These are phyloP conservation scores for Gouania willdenowi DNA, from an alignment of 2,797 vertebrate genomes.

Conservation along the genomic window DNA sequence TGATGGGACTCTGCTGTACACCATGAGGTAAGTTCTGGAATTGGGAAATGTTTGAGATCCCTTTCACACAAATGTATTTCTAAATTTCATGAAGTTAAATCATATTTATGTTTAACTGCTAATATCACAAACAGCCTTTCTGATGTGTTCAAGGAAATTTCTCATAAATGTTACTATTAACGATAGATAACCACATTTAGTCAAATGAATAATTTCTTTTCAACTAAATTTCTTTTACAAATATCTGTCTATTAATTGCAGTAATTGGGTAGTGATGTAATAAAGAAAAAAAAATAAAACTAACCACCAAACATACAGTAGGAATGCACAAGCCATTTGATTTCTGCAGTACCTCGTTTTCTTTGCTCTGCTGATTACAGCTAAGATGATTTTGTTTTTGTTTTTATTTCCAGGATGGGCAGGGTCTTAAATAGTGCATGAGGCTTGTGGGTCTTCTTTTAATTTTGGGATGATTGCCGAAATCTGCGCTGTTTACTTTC, in stretches of 20 bases:
- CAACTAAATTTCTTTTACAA: too few relatives aligned
- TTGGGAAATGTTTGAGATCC: too few relatives aligned
- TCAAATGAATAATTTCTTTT: too few relatives aligned
- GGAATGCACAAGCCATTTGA: background rate
- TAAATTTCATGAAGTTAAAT: background rate
- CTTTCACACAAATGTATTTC: too few relatives aligned
- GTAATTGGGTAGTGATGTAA: background rate
- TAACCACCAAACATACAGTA: background rate
- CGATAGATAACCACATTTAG: too few relatives aligned
- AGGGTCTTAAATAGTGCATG: slow-evolving; percentile 44
- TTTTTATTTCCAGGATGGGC: slow-evolving; percentile 44
- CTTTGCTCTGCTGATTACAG: slow-evolving; percentile 26
- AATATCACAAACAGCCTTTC: too few relatives aligned
- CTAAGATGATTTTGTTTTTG: slow-evolving; percentile 15
- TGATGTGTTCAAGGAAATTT: too few relatives aligned
- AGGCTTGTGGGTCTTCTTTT: slow-evolving; percentile 12
- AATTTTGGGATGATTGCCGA: slow-evolving; percentile 8
- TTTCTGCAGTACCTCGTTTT: slow-evolving; percentile 27
- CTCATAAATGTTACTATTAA: too few relatives aligned
- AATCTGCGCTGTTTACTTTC: slow-evolving; percentile 47
- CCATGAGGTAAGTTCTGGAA: slow-evolving; percentile 86
- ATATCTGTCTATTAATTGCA: too few relatives aligned
- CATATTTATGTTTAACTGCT: too few relatives aligned
- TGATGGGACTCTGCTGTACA: slow-evolving; percentile 93
- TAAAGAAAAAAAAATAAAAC: too few relatives aligned